Conservation (phyloP, 2,888 invertebrate species). For the Rotaria socialis region DNA sequence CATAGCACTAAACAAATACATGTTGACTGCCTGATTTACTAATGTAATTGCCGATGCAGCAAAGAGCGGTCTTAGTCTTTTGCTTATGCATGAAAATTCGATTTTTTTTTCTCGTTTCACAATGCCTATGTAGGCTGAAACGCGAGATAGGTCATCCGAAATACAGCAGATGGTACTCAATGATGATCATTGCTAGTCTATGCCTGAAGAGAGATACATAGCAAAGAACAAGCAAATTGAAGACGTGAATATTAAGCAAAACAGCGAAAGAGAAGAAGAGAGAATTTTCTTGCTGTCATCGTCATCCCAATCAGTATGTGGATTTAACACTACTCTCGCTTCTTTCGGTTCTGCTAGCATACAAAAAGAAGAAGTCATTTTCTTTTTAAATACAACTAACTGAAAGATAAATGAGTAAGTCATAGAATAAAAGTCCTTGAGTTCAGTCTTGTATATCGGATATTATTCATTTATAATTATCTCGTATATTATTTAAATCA, state of each 20-base stretch:
- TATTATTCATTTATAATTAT: background rate
- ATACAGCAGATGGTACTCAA: background rate
- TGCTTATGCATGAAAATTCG: background rate
- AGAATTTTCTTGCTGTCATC: background rate
- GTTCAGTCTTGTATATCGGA: background rate
- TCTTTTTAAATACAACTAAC: background rate
- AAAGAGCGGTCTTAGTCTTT: background rate
- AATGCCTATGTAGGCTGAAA: background rate
- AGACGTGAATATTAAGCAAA: background rate
- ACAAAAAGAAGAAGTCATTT: background rate
- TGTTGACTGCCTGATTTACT: background rate
- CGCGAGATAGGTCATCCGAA: background rate
- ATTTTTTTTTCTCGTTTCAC: background rate
- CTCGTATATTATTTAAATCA: background rate
- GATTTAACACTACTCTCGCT: background rate
- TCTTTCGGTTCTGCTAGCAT: background rate
- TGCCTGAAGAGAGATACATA: background rate
- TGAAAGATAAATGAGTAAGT: background rate
- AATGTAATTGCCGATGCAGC: conserved; percentile 1
- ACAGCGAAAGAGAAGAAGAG: background rate
- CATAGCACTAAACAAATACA: background rate
- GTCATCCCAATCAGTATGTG: background rate
- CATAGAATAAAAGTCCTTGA: background rate
- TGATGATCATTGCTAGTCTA: background rate
- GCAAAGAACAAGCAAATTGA: background rate